phyloP scores from a whole-genome alignment of 2,113 vertebrate genomes.

The Paramisgurnus dabryanus region DNA sequence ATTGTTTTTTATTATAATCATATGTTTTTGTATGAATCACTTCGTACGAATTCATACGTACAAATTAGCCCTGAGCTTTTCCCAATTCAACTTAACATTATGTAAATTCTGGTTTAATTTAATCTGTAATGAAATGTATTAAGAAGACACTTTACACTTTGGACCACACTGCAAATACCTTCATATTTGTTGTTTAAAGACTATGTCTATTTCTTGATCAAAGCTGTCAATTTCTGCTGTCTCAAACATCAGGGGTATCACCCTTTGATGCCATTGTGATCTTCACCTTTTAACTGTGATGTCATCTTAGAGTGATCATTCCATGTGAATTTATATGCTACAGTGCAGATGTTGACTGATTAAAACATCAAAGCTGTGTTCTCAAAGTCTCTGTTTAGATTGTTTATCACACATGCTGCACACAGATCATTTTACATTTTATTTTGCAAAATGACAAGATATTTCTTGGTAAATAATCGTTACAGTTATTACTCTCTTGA shows the following conservation, averaged over 20 bases:
- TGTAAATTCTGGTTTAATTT: too few relatives aligned
- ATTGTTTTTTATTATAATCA: too few relatives aligned
- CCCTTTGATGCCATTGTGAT: background rate
- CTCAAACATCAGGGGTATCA: background rate
- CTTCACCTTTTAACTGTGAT: constrained; percentile 11
- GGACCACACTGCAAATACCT: background rate
- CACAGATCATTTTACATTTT: background rate
- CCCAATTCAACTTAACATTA: too few relatives aligned
- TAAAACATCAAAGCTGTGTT: background rate
- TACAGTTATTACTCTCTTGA: constrained; percentile 41
- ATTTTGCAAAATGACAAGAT: background rate
- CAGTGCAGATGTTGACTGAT: constrained; percentile 11
- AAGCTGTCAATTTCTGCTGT: background rate
- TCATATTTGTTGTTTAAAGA: background rate
- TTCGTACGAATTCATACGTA: too few relatives aligned
- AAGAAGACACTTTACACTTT: background rate
- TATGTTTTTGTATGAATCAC: too few relatives aligned
- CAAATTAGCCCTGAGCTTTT: too few relatives aligned
- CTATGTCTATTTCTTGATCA: background rate
- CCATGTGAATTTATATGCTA: constrained; percentile 17
- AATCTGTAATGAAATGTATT: too few relatives aligned
- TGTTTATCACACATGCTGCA: background rate
- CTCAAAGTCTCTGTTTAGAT: background rate
- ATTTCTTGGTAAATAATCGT: background rate
- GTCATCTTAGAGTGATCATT: constrained; percentile 24